phyloP scores from a whole-genome alignment of 2,113 vertebrate species.

The Saccopteryx leptura region DNA sequence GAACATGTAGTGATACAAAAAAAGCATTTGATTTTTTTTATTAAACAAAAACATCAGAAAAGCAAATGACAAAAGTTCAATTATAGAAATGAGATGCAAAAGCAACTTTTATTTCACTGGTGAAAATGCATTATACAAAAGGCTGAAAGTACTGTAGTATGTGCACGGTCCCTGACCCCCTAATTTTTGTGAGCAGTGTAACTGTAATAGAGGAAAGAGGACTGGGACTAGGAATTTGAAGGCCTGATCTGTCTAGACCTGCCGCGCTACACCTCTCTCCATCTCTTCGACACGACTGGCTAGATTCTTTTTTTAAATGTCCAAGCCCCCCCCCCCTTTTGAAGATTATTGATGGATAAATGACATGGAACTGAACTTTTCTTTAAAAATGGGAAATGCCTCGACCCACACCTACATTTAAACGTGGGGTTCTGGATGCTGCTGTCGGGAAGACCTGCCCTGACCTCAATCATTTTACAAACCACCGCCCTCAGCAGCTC shows the following conservation, averaged over 20 bases:
- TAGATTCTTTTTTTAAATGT: neutral
- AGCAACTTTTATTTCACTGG: too few relatives aligned
- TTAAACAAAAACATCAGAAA: too few relatives aligned
- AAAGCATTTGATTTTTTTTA: too few relatives aligned
- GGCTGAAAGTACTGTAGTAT: too few relatives aligned
- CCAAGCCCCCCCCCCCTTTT: neutral
- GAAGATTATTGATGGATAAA: neutral
- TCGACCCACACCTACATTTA: neutral
- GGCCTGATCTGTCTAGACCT: neutral
- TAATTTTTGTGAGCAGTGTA: neutral
- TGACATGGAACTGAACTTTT: conserved; percentile 1
- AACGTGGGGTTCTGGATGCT: neutral
- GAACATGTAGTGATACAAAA: too few relatives aligned
- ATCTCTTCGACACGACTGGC: neutral
- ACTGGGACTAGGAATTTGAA: neutral
- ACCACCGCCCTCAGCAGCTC: neutral
- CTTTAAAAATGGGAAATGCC: neutral
- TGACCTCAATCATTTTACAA: neutral
- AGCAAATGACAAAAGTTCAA: too few relatives aligned
- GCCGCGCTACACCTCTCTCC: neutral
- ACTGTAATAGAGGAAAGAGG: neutral
- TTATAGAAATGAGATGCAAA: too few relatives aligned
- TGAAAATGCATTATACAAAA: too few relatives aligned
- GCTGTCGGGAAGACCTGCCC: conserved; percentile 4
- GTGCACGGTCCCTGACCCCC: too few relatives aligned